Percentiles rank a stretch among this genome's conserved stretches.
Conservation (phyloP, 2,797 vertebrate genomes). For the Phrynocephalus guinanensis region DNA sequence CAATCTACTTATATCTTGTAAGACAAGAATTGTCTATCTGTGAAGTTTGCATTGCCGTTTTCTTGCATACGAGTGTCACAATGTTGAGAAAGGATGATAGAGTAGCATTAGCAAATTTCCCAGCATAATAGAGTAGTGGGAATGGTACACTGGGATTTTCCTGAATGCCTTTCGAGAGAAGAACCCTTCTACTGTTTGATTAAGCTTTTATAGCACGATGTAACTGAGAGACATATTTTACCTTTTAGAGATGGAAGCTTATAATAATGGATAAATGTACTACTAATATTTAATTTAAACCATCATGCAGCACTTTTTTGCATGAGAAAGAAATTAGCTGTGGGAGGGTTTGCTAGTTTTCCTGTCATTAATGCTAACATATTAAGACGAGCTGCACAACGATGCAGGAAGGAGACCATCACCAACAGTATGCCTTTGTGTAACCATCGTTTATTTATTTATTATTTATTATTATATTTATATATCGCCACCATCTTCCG, state of each 20-base stretch:
- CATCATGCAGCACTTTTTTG: not conserved
- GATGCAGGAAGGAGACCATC: not conserved
- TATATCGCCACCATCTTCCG: too few species aligned
- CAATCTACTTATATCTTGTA: too few species aligned
- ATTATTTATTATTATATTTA: too few species aligned
- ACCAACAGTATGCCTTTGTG: too few species aligned
- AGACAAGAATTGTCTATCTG: too few species aligned
- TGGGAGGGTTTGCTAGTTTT: not conserved
- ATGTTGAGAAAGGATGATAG: not conserved
- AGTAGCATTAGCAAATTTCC: not conserved
- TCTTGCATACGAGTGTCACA: not conserved
- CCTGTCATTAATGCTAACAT: not conserved
- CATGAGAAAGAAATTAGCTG: constrained; percentile 36
- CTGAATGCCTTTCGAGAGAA: not conserved
- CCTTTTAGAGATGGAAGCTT: not conserved
- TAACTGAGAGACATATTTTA: not conserved
- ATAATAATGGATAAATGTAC: constrained; percentile 11
- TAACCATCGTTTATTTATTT: too few species aligned
- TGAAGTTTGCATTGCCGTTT: too few species aligned
- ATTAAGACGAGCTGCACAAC: too few species aligned
- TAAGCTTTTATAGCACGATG: not conserved
- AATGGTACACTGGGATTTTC: not conserved
- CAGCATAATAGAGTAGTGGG: not conserved
- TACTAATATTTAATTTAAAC: constrained; percentile 37
- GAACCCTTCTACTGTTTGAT: not conserved